Evolutionary conservation across 2,113 vertebrate genomes (phyloP).

Genomic region (Corythornis cristatus): DNA sequence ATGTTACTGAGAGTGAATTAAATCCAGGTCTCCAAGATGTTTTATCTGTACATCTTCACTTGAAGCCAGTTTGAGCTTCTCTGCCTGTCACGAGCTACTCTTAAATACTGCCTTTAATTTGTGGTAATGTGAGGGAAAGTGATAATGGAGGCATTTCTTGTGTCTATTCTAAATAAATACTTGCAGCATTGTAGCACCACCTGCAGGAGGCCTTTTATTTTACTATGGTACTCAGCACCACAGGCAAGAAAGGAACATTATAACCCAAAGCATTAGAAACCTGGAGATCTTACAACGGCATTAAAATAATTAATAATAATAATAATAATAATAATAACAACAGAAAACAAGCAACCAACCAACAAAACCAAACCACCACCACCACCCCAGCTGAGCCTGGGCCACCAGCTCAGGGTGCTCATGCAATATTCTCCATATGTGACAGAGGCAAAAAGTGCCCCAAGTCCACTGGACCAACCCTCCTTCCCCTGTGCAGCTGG

Average conservation of each 20-base stretch:
- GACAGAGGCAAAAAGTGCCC: accelerated
- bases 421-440: accelerated
- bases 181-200: constrained; percentile 76
- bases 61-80: neutral
- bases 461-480: neutral
- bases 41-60: neutral
- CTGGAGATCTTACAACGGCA: neutral
- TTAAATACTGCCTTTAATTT: neutral
- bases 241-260: neutral
- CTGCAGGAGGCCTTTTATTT: constrained; percentile 73
- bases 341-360: too few relatives aligned
- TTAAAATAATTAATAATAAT: neutral
- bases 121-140: neutral
- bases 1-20: neutral
- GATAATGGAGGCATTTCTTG: constrained; percentile 39
- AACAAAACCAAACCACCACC: too few relatives aligned
- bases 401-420: neutral
- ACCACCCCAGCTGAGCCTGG: neutral
- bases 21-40: neutral
- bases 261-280: neutral
- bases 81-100: neutral
- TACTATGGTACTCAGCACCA: neutral
- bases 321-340: too few relatives aligned
- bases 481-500: neutral
- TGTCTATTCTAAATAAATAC: constrained; percentile 30